These are phyloP conservation scores for Ichneumoninae sp. DNA, from an alignment of 2,888 invertebrate genomes.

Conservation along the genomic window DNA sequence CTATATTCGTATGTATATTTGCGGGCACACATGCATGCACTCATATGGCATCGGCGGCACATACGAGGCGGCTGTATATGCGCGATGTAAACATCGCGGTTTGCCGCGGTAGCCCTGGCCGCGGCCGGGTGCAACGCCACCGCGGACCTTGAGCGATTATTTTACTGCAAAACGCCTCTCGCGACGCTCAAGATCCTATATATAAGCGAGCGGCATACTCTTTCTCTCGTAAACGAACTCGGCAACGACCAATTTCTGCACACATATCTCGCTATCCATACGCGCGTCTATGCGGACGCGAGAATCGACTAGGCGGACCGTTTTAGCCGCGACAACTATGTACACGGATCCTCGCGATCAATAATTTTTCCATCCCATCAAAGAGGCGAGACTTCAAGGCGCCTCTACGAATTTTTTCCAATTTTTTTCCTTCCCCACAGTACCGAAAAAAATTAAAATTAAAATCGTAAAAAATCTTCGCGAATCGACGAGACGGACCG, in stretches of 20 bases:
- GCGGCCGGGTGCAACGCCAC: constrained; percentile 83
- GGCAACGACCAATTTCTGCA: constrained; percentile 8
- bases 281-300: not conserved
- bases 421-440: not conserved
- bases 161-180: constrained; percentile 80
- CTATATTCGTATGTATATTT: not conserved
- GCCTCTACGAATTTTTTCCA: not conserved
- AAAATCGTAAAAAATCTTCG: no score
- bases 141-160: constrained; percentile 84
- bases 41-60: not conserved
- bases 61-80: constrained; percentile 58
- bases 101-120: constrained; percentile 80
- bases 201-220: constrained; percentile 32
- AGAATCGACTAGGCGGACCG: not conserved
- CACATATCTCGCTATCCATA: not conserved
- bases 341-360: not conserved
- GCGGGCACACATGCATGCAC: constrained; percentile 1
- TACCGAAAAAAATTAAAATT: no score
- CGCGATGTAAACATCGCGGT: constrained; percentile 81
- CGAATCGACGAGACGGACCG: no score
- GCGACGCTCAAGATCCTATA: constrained; percentile 55
- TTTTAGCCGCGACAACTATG: not conserved
- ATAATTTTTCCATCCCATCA: not conserved
- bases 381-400: not conserved
- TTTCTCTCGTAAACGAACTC: constrained; percentile 54